phyloP scores from a whole-genome alignment of 2,113 vertebrate genomes.

The Oryzias melastigma region DNA sequence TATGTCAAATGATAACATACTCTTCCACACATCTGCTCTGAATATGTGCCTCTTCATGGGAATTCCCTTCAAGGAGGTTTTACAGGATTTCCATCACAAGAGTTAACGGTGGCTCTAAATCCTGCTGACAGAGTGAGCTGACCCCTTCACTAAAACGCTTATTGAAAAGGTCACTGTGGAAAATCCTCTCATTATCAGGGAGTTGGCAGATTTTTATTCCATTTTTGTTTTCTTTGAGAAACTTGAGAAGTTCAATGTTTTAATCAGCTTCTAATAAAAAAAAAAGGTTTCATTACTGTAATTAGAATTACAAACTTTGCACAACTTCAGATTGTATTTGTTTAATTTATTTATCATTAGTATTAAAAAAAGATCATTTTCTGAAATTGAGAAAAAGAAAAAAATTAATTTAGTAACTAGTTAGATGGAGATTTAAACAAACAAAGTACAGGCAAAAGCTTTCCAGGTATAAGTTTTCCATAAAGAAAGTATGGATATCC shows the following conservation, averaged over 20 bases:
- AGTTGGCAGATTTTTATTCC: constrained; percentile 23
- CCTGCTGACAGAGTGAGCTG: constrained; percentile 22
- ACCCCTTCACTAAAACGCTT: constrained; percentile 37
- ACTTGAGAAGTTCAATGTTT: constrained; percentile 32
- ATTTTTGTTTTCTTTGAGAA: constrained; percentile 41
- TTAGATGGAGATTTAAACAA: no score
- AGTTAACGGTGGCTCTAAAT: constrained; percentile 1
- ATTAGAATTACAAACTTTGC: no score
- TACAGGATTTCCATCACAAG: constrained; percentile 2
- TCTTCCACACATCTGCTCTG: background rate
- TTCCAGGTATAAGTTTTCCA: no score
- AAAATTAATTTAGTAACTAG: no score
- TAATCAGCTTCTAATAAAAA: constrained; percentile 1
- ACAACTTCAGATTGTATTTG: no score
- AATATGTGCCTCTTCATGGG: constrained; percentile 4
- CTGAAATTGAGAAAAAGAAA: no score
- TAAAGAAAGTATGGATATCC: no score
- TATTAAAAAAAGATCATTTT: no score
- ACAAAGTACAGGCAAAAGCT: no score
- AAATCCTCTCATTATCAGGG: constrained; percentile 33
- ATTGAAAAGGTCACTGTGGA: constrained; percentile 38
- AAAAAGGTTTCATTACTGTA: no score
- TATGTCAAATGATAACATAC: background rate
- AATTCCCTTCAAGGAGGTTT: constrained; percentile 8
- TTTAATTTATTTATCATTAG: no score